phyloP scores from a whole-genome alignment of 2,113 vertebrate genomes.

The Ia io region DNA sequence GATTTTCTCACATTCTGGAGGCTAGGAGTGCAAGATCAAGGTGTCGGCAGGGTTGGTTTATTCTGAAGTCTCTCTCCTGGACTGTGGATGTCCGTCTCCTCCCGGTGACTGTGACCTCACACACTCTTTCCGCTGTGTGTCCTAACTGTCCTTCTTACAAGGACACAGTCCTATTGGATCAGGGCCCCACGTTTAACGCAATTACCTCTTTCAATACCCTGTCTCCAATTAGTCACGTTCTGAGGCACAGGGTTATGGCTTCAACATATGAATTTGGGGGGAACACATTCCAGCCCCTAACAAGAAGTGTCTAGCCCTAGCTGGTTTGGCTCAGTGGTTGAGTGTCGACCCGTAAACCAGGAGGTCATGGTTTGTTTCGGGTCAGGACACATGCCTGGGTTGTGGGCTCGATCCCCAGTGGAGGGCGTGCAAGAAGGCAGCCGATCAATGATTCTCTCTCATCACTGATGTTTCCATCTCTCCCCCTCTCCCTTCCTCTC shows the following conservation, averaged over 20 bases:
- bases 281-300: not conserved
- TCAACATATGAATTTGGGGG: not conserved
- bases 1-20: not conserved
- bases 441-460: no score
- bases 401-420: no score
- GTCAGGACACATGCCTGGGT: no score
- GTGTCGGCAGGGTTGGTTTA: accelerated
- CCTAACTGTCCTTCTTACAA: not conserved
- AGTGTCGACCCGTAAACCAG: no score
- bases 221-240: not conserved
- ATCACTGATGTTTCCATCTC: no score
- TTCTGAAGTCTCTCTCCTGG: not conserved
- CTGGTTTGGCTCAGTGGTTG: no score
- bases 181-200: not conserved
- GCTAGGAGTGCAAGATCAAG: not conserved
- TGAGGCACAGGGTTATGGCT: not conserved
- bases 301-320: no score
- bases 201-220: not conserved
- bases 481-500: no score
- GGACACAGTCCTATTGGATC: not conserved
- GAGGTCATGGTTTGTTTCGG: no score
- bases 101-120: no score
- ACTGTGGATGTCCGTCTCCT: accelerated
- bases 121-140: accelerated
- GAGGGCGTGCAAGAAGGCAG: no score